Evolutionary conservation across 1,140 invertebrate species (phyloP).

Genomic region (Thereuonema tuberculata): DNA sequence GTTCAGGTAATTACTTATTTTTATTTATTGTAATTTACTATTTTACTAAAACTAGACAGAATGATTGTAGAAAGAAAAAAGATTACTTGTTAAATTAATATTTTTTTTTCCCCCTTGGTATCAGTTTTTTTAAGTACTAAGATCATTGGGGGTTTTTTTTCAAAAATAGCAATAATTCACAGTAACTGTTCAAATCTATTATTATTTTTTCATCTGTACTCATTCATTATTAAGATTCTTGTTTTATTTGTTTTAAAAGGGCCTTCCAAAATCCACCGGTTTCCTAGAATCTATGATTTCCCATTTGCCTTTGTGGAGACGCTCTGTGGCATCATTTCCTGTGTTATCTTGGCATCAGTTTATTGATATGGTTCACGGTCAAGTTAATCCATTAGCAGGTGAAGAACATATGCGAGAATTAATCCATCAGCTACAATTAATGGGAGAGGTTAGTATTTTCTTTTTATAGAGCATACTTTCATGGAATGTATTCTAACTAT

Average conservation of each 20-base stretch:
- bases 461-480: background rate
- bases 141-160: background rate
- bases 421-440: slow-evolving; percentile 49
- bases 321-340: slow-evolving; percentile 42
- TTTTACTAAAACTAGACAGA: background rate
- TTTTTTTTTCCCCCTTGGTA: background rate
- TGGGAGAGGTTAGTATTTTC: slow-evolving; percentile 44
- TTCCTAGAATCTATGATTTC: slow-evolving; percentile 45
- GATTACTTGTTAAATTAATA: background rate
- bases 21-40: slow-evolving; percentile 3
- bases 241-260: slow-evolving; percentile 27
- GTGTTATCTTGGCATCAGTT: slow-evolving; percentile 52
- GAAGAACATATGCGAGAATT: slow-evolving; percentile 51
- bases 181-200: background rate
- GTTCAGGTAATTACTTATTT: slow-evolving; percentile 31
- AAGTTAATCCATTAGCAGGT: slow-evolving; percentile 52
- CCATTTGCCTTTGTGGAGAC: slow-evolving; percentile 41
- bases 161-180: background rate
- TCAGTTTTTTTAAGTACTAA: background rate
- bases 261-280: slow-evolving; percentile 42
- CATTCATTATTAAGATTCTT: background rate
- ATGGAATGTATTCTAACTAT: background rate
- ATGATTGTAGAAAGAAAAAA: background rate
- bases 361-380: slow-evolving; percentile 41
- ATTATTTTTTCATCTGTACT: slow-evolving; percentile 17